phyloP scores from a whole-genome alignment of 2,113 vertebrate species.

The Monopterus albus region DNA sequence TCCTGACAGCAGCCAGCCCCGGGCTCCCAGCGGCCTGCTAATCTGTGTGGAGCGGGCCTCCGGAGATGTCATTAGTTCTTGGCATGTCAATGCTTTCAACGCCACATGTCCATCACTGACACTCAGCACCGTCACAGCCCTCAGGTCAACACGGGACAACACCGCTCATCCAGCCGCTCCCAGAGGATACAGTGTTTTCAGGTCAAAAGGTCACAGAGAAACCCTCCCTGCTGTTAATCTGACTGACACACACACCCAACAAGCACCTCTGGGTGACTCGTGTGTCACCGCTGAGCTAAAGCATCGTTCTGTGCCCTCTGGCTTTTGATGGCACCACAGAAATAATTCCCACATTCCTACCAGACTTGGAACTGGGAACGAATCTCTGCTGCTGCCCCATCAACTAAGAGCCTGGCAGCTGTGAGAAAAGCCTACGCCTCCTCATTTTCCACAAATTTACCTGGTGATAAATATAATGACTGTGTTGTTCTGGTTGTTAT shows the following conservation, averaged over 20 bases:
- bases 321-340: neutral
- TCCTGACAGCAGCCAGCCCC: constrained; percentile 38
- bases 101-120: constrained; percentile 39
- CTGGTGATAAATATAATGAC: no score
- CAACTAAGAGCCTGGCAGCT: constrained; percentile 1
- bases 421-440: no score
- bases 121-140: neutral
- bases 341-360: constrained; percentile 39
- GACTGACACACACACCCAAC: constrained; percentile 59
- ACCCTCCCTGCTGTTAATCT: constrained; percentile 30
- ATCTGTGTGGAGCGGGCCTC: constrained; percentile 43
- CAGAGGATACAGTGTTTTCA: constrained; percentile 41
- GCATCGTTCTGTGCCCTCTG: constrained; percentile 29
- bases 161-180: constrained; percentile 7
- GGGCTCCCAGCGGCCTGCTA: constrained; percentile 41
- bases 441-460: neutral
- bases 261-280: constrained; percentile 48
- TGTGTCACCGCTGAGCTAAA: constrained; percentile 35
- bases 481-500: no score
- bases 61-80: constrained; percentile 43
- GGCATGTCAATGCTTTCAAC: constrained; percentile 26
- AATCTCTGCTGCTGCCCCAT: neutral
- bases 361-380: constrained; percentile 31
- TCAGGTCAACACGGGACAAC: constrained; percentile 40
- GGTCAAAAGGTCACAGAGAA: constrained; percentile 52